Evolutionary conservation across 2,797 vertebrate species (phyloP).

Genomic region (Sebastes kiyomatsui): DNA sequence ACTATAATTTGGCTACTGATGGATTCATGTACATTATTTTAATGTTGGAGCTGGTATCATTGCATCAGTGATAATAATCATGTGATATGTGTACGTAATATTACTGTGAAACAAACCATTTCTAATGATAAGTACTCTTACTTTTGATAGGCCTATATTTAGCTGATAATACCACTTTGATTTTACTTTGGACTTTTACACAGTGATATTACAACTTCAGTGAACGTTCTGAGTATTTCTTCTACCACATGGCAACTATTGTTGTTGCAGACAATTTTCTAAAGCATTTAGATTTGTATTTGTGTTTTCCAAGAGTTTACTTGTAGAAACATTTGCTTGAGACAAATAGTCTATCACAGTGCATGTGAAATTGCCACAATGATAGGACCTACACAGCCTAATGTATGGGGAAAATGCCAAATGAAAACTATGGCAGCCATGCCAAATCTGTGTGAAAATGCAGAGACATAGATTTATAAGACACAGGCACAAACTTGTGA

Average conservation of each 20-base stretch:
- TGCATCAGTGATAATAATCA: not conserved
- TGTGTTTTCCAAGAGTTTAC: not conserved
- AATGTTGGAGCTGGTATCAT: not conserved
- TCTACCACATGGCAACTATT: not conserved
- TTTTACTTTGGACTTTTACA: not conserved
- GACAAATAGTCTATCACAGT: not conserved
- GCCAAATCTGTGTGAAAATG: not conserved
- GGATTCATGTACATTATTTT: not conserved
- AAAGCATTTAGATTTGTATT: not conserved
- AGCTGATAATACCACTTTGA: not conserved
- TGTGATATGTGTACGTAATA: no score
- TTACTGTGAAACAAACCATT: not conserved
- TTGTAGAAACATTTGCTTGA: not conserved
- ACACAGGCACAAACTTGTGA: not conserved
- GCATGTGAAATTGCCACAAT: not conserved
- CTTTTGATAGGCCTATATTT: not conserved
- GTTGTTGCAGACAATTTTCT: not conserved
- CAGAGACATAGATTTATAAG: not conserved
- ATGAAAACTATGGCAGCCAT: not conserved
- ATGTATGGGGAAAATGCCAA: not conserved
- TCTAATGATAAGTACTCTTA: not conserved
- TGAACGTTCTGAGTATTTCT: not conserved
- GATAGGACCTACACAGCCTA: not conserved
- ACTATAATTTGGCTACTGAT: not conserved
- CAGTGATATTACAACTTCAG: not conserved